Conservation (phyloP, 2,797 vertebrate species). For the Mus spretus region DNA sequence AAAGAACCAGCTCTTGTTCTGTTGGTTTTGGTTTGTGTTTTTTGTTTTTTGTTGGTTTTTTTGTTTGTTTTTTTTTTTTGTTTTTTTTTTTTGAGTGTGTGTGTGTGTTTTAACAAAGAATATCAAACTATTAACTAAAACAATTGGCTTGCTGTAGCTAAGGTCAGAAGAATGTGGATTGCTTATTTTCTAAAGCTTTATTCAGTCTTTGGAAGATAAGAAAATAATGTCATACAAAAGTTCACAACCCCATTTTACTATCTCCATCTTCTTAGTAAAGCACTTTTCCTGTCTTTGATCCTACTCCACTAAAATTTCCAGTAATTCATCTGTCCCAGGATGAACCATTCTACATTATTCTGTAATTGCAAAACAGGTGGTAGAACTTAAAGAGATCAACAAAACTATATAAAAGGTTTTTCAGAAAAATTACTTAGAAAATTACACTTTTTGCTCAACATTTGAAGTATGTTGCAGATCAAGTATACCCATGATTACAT, state of each 20-base stretch:
- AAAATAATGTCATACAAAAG: conserved; percentile 82
- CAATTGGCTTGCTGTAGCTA: conserved; percentile 51
- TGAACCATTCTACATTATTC: not conserved
- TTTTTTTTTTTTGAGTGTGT: no score
- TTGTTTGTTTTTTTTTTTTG: no score
- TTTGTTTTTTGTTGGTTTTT: not conserved
- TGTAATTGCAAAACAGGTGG: conserved; percentile 67
- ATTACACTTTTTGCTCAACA: conserved; percentile 48
- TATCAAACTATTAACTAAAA: conserved; percentile 59
- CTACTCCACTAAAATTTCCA: conserved; percentile 54
- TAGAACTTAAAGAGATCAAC: conserved; percentile 68
- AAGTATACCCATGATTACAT: conserved; percentile 62
- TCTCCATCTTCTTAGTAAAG: conserved; percentile 72
- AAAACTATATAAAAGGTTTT: conserved; percentile 73
- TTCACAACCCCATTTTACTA: conserved; percentile 75
- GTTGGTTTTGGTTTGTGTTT: not conserved
- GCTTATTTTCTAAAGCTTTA: conserved; percentile 78
- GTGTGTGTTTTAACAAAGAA: not conserved
- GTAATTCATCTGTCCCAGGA: conserved; percentile 62
- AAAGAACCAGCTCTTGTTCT: not conserved
- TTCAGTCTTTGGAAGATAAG: conserved; percentile 77
- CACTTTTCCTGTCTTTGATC: conserved; percentile 77
- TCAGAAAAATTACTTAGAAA: conserved; percentile 69
- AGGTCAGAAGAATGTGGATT: conserved; percentile 68
- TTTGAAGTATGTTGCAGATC: conserved; percentile 44